These are phyloP conservation scores for Rhea pennata DNA, from an alignment of 2,113 vertebrate species.

Conservation along the genomic window DNA sequence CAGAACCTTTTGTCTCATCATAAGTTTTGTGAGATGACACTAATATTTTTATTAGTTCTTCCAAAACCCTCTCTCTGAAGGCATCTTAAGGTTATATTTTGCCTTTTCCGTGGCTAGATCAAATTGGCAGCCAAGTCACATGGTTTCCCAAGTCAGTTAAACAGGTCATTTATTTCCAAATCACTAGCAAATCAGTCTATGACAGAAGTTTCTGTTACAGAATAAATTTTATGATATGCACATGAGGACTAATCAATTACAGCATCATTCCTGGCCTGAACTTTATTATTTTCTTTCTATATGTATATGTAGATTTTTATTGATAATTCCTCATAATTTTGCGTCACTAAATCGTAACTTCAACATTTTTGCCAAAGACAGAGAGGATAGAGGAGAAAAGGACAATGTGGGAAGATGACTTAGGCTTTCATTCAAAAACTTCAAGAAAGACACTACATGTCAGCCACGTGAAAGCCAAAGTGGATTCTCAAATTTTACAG, in stretches of 20 bases:
- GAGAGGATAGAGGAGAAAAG: not conserved
- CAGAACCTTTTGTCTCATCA: not conserved
- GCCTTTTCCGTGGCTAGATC: not conserved
- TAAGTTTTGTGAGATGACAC: not conserved
- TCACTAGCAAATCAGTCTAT: not conserved
- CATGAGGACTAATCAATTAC: not conserved
- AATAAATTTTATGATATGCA: not conserved
- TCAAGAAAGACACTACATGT: not conserved
- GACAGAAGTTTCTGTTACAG: not conserved
- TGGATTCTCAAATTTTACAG: not conserved
- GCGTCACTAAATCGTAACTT: not conserved
- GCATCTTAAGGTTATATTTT: not conserved
- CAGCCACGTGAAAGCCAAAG: not conserved
- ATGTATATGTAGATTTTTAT: not conserved
- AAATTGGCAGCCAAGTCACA: not conserved
- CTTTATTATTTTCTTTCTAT: not conserved
- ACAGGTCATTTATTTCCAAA: not conserved
- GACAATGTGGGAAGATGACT: not conserved
- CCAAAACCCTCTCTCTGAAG: not conserved
- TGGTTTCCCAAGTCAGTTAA: not conserved
- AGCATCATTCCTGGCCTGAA: not conserved
- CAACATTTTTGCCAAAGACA: not conserved
- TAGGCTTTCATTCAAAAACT: not conserved
- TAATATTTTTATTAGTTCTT: not conserved
- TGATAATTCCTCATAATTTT: too few species aligned